Conservation (phyloP, 2,797 vertebrate species). For the Mormyrus proboscirostris region DNA sequence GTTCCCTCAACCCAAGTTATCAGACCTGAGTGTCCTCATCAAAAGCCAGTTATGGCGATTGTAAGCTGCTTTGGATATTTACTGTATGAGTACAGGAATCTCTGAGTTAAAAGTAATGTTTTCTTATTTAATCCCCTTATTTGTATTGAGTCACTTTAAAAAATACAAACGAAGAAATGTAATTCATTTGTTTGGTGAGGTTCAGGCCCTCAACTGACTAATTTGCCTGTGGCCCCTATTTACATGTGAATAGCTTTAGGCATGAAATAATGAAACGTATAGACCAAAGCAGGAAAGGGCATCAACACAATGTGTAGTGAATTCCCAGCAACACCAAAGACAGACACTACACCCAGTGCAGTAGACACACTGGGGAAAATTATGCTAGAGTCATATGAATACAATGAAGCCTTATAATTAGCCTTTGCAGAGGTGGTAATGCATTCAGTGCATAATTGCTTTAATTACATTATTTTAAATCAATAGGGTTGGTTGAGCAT, state of each 20-base stretch:
- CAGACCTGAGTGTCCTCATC: not conserved
- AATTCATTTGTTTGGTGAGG: not conserved
- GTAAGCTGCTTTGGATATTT: not conserved
- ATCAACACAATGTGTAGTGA: not conserved
- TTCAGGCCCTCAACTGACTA: not conserved
- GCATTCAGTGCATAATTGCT: not conserved
- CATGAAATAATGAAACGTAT: not conserved
- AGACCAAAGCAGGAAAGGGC: not conserved
- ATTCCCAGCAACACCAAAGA: not conserved
- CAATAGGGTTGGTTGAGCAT: not conserved
- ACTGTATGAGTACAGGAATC: not conserved
- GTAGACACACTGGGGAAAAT: not conserved
- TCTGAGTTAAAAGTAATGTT: not conserved
- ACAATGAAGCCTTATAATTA: not conserved
- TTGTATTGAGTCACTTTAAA: not conserved
- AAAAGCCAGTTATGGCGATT: not conserved
- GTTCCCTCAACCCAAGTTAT: not conserved
- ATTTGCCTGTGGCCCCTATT: not conserved
- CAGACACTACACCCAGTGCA: not conserved
- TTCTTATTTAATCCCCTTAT: not conserved
- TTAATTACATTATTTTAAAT: conserved; percentile 4
- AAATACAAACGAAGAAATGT: not conserved
- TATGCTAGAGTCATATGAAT: not conserved
- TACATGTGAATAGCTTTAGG: not conserved
- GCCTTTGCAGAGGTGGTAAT: conserved; percentile 4